Conservation (phyloP, 2,888 invertebrate genomes). For the Polydesmus complanatus region DNA sequence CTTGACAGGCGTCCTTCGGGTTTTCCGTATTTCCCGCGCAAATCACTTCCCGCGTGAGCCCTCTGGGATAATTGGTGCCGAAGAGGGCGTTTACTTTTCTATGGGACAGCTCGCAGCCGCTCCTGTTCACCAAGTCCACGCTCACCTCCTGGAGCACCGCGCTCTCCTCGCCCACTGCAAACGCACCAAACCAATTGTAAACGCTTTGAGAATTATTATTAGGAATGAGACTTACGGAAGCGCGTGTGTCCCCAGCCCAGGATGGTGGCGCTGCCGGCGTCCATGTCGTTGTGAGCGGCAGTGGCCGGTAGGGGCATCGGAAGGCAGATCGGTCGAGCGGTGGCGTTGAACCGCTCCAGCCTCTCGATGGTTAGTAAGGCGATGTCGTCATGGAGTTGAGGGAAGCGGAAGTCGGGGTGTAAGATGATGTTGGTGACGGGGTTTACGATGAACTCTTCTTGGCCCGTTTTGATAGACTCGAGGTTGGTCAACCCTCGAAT, state of each 20-base stretch:
- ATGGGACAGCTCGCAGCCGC: not conserved
- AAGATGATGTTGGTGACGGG: not conserved
- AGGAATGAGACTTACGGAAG: not conserved
- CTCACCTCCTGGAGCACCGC: not conserved
- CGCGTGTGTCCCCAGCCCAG: not conserved
- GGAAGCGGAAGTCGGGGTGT: not conserved
- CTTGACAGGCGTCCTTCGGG: not conserved
- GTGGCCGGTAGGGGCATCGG: not conserved
- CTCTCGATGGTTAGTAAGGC: not conserved
- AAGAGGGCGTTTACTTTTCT: not conserved
- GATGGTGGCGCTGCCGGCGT: not conserved
- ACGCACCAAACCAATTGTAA: not conserved
- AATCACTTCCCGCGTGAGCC: not conserved
- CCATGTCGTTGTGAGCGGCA: not conserved
- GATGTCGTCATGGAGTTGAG: not conserved
- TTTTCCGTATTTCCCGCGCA: not conserved
- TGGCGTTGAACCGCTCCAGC: not conserved
- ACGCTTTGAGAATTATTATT: not conserved
- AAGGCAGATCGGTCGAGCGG: not conserved
- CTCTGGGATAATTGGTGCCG: not conserved
- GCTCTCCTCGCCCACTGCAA: not conserved
- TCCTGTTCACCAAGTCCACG: not conserved
- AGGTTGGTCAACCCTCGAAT: not conserved
- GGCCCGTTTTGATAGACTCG: not conserved
- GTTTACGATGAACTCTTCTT: not conserved